Evolutionary conservation across 1,140 invertebrate species (phyloP).

Genomic region (Papilio aristodemus): DNA sequence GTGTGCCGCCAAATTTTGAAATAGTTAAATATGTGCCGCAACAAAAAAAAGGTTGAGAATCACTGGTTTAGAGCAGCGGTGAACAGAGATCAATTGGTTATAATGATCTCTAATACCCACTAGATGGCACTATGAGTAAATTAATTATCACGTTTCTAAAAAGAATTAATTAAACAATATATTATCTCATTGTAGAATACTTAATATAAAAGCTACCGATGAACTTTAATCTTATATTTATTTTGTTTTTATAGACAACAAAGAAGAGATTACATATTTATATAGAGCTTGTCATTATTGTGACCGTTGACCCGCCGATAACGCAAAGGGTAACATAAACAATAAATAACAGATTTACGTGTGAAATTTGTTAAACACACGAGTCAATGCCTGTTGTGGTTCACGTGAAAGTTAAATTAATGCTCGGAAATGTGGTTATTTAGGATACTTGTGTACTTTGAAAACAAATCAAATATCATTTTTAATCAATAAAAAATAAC

Average conservation of each 20-base stretch:
- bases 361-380: constrained; percentile 9
- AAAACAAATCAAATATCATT: too few species aligned
- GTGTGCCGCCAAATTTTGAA: too few species aligned
- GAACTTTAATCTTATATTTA: constrained; percentile 14
- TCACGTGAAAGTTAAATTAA: constrained; percentile 2
- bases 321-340: constrained; percentile 16
- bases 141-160: too few species aligned
- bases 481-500: too few species aligned
- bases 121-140: too few species aligned
- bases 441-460: neutral
- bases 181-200: neutral
- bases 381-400: neutral
- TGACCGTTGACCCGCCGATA: constrained; percentile 11
- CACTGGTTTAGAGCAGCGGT: too few species aligned
- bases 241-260: constrained; percentile 15
- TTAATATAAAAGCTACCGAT: neutral
- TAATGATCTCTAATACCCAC: too few species aligned
- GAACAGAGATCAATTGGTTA: too few species aligned
- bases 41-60: too few species aligned
- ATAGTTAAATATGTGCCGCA: too few species aligned
- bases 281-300: neutral
- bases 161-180: neutral
- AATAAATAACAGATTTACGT: constrained; percentile 21
- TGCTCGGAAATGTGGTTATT: neutral
- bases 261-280: constrained; percentile 1